Evolutionary conservation across 2,888 invertebrate genomes (phyloP).

Genomic region (Adelphocoris suturalis): DNA sequence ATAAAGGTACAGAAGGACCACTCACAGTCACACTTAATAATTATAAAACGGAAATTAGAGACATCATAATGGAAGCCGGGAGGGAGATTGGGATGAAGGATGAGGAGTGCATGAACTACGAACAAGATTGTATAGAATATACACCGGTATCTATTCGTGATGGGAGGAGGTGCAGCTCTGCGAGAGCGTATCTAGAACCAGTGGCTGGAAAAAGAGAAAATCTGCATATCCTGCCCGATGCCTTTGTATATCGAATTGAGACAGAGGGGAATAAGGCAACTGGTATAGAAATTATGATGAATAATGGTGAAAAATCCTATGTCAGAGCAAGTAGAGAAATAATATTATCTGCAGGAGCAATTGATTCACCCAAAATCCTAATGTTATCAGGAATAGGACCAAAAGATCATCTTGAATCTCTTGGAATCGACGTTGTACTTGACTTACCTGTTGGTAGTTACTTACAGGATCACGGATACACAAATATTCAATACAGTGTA

Average conservation of each 20-base stretch:
- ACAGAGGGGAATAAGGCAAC: constrained; percentile 86
- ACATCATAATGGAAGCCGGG: constrained; percentile 28
- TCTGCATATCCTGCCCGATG: constrained; percentile 89
- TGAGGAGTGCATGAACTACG: constrained; percentile 2
- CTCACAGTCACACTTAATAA: constrained; percentile 77
- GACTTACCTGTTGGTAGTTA: constrained; percentile 75
- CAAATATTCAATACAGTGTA: not conserved
- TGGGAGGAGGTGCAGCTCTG: constrained; percentile 92
- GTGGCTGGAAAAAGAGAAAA: constrained; percentile 85
- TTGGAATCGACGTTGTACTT: constrained; percentile 73
- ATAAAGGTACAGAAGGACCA: constrained; percentile 77
- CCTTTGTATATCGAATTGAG: constrained; percentile 81
- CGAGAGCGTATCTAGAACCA: constrained; percentile 89
- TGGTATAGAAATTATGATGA: constrained; percentile 89
- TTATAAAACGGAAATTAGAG: constrained; percentile 74
- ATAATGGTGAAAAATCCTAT: constrained; percentile 85
- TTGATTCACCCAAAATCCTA: constrained; percentile 87
- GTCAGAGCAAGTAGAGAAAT: constrained; percentile 87
- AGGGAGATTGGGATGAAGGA: not conserved
- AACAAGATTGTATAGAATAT: not conserved
- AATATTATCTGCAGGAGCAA: constrained; percentile 90
- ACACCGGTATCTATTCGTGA: constrained; percentile 81
- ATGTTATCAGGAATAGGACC: constrained; percentile 92
- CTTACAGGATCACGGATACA: constrained; percentile 73
- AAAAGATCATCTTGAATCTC: constrained; percentile 80